A percentile compares a stretch with the other conserved stretches of the same genome.
These are phyloP conservation scores for Elanoides forficatus DNA, from an alignment of 2,113 vertebrate species.

Conservation along the genomic window DNA sequence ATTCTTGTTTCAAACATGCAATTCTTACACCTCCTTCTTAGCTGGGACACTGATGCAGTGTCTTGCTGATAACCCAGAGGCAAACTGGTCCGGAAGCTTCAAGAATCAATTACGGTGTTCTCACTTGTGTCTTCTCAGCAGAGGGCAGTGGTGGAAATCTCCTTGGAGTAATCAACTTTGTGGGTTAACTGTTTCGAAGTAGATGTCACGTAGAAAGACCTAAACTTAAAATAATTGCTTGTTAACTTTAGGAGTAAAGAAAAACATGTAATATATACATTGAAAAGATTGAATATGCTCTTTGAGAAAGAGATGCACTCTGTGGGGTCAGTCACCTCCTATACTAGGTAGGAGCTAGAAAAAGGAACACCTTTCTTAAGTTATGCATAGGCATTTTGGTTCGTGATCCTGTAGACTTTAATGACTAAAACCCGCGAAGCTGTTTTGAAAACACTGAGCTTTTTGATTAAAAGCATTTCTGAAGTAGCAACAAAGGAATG, in stretches of 20 bases:
- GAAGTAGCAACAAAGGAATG: not conserved
- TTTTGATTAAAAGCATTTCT: not conserved
- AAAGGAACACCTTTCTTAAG: not conserved
- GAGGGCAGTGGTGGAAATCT: not conserved
- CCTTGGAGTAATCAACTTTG: fast-evolving
- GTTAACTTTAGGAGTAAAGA: not conserved
- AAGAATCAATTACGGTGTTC: not conserved
- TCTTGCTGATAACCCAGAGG: not conserved
- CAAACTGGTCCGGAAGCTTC: not conserved
- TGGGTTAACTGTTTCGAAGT: not conserved
- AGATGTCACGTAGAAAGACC: not conserved
- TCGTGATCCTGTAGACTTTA: not conserved
- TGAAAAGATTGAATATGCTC: not conserved
- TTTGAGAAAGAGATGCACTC: not conserved
- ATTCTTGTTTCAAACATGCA: not conserved
- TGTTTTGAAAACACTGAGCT: not conserved
- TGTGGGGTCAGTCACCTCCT: not conserved
- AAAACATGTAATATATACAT: not conserved
- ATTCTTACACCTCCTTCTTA: not conserved
- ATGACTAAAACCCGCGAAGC: not conserved
- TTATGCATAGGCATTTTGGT: not conserved
- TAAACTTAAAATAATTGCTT: not conserved
- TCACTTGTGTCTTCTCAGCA: not conserved
- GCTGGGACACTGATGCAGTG: not conserved
- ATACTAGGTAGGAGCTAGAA: not conserved